phyloP scores from a whole-genome alignment of 2,113 vertebrate genomes.

The Hippocampus barbouri region DNA sequence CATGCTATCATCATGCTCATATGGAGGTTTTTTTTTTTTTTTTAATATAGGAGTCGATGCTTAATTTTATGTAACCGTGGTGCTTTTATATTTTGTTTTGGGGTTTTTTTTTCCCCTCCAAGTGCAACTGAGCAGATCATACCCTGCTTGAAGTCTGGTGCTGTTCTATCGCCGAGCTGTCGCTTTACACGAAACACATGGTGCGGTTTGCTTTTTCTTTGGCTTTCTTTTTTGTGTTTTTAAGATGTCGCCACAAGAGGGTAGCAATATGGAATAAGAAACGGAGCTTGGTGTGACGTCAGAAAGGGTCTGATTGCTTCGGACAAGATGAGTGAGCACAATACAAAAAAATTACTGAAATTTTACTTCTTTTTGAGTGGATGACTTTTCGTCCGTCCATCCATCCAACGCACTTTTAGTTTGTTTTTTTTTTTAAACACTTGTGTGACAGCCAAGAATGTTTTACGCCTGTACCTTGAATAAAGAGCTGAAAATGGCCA shows the following conservation, averaged over 20 bases:
- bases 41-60: background rate
- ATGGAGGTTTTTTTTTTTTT: background rate
- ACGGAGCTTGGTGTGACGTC: background rate
- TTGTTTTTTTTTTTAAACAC: too few species aligned
- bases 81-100: too few species aligned
- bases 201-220: background rate
- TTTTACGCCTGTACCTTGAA: too few species aligned
- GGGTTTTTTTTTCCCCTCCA: background rate
- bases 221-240: background rate
- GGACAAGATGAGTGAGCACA: too few species aligned
- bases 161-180: background rate
- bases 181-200: too few species aligned
- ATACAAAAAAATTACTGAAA: too few species aligned
- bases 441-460: too few species aligned
- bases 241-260: background rate
- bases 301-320: too few species aligned
- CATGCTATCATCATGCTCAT: background rate
- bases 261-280: background rate
- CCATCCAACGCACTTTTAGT: too few species aligned
- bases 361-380: too few species aligned
- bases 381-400: too few species aligned
- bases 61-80: background rate
- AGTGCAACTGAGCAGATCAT: background rate
- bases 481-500: too few species aligned
- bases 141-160: background rate